Percentiles rank a stretch among this genome's conserved stretches.
Evolutionary conservation across 2,113 vertebrate species (phyloP).

Genomic region (Anoplopoma fimbria): DNA sequence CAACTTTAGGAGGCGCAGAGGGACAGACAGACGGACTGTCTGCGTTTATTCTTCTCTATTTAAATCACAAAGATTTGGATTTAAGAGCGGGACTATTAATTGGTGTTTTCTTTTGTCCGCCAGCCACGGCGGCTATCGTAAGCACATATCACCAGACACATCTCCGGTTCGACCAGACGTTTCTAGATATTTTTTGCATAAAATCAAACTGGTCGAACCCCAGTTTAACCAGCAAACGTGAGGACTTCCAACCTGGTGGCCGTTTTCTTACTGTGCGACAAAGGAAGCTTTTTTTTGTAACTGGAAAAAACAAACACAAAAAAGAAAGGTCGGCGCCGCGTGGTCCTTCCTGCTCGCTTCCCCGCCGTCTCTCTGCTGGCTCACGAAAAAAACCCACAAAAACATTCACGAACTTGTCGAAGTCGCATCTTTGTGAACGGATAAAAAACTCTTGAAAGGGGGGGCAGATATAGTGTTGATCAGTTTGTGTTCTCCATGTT

Average conservation of each 20-base stretch:
- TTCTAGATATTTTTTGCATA: background rate
- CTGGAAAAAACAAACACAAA: constrained; percentile 59
- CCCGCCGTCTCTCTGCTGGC: constrained; percentile 3
- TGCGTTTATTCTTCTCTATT: constrained; percentile 54
- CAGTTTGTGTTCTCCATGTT: constrained; percentile 27
- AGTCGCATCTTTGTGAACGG: constrained; percentile 43
- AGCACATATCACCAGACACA: too few relatives aligned
- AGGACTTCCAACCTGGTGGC: background rate
- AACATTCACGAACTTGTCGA: constrained; percentile 47
- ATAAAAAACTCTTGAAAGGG: constrained; percentile 25
- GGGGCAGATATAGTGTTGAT: constrained; percentile 38
- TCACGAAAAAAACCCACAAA: constrained; percentile 26
- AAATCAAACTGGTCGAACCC: background rate
- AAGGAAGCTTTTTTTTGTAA: constrained; percentile 61
- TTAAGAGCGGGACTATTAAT: background rate
- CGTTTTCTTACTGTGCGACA: background rate
- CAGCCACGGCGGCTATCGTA: too few relatives aligned
- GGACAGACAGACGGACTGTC: constrained; percentile 32
- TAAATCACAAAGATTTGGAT: too few relatives aligned
- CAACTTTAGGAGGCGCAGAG: constrained; percentile 50
- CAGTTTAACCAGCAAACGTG: constrained; percentile 20
- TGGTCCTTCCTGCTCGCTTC: too few relatives aligned
- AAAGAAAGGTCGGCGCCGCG: too few relatives aligned
- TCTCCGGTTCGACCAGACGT: background rate
- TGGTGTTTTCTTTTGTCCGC: background rate